Base-by-base conservation (phyloP, 2,113 vertebrate genomes). In the Caranx ignobilis region DNA sequence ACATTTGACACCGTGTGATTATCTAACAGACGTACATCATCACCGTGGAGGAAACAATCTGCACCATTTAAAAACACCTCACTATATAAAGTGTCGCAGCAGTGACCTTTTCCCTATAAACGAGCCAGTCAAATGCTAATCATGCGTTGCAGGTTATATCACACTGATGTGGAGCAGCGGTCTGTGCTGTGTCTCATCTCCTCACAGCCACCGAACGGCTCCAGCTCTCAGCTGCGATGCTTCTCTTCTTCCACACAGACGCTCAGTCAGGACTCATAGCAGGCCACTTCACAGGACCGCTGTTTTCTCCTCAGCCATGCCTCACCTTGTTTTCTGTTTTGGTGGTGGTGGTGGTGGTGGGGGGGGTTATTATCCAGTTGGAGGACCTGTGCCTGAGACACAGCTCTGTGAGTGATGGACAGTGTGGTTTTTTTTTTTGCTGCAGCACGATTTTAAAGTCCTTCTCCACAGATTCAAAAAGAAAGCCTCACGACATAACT, bases 21-120 rank as follows among this genome's bases (percentile, higher is more conserved):
- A n/a, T 56, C 47, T 35, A 31, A 72, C 75, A 71, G 31, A 26
- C 80, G 52, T 65, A 57, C 72, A 34, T 68, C 75, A 73, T 66
- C 15, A 61, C 63, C 73, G 57, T 52, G 26, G 57, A 31, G 57
- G 62, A 75, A 31, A 75, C 12, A n/a, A 66, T 37, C n/a, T 26
- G 10, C 6, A 34, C 15, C 65, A 26, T 71, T 16, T 56, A 75
- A 45, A 79, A 16, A 59, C 11, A 31, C 13, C 50, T 72, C 34
- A 39, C 41, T 60, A 52, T n/a, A 59, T 64, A 74, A 74, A 63
- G 47, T n/a, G 59, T 11, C 19, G 39, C n/a, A 47, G 21, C 2
- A 2, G 11, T 79, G 71, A 71, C 77, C 67, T 81, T 55, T 71
- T 26, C 63, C 48, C 26, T 11, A 26, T 26, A 19, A 65, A 12